Base-by-base conservation (phyloP, 2,888 invertebrate genomes). In the Scaptomyza flava region DNA sequence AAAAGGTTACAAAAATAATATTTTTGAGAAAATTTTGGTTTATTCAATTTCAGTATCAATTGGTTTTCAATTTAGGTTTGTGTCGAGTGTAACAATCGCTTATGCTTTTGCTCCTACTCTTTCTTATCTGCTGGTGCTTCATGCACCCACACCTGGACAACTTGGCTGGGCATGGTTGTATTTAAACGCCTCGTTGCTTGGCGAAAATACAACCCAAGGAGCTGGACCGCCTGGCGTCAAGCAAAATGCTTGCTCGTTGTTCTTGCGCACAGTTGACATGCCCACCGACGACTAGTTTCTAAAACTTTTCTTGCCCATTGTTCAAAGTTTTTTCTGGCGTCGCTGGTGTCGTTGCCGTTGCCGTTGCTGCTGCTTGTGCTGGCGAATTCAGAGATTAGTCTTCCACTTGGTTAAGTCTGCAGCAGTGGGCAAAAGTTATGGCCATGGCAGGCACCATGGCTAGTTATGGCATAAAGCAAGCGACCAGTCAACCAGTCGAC, bases 361-460 rank as follows among this genome's bases (percentile, higher is more conserved):
- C 33, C 43, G 57, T 61, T 43, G 42, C 38, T 2, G 30, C 7
- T 56, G 65, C 47, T 45, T 31, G 50, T 69, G 75, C 77, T 77
- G 73, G 68, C 61, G 76, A 86, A 83, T 85, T 80, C 81, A 68
- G 78, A 84, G 83, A 88, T 89, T 88, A 88, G 89, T 86, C 84
- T 89, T 89, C 79, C 89, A 82, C 89, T 89, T 88, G 77, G 89
- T 75, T 89, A 84, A 89, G 64, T 88, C 82, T 72, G 69, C 79
- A 76, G 74, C 81, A 82, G 53, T 72, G 68, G 79, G 62, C 60
- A 65, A 79, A 81, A 82, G 82, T 85, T 87, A 87, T 87, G 77
- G 80, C 72, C 59, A 56, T 62, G 65, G 65, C 52, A 57, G 51
- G 34, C 38, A 30, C 61, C 51, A 52, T 72, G 63, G 59, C 59